A percentile compares a stretch with the other conserved stretches of the same genome.
These are phyloP conservation scores for Yoshiicerus persimilis DNA, from an alignment of 1,140 invertebrate species.

Conservation along the genomic window DNA sequence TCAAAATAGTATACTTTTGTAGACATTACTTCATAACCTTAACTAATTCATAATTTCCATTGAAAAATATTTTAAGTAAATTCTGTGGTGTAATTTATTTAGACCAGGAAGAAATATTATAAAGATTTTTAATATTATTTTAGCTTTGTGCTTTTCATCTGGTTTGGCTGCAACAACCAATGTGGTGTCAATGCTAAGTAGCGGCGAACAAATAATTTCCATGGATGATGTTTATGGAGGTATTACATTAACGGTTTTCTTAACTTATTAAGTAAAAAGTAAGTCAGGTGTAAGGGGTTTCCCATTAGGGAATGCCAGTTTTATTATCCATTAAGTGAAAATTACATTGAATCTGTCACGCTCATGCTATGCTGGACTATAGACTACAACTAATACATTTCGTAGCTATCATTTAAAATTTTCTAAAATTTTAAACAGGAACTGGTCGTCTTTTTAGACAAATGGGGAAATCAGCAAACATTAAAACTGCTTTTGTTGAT, in stretches of 20 bases:
- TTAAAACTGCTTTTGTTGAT: conserved; percentile 81
- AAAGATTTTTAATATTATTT: not conserved
- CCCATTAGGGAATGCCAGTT: no score
- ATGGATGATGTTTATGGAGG: conserved; percentile 94
- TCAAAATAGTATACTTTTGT: not conserved
- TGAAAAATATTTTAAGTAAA: no score
- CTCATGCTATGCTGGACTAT: no score
- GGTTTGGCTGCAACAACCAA: conserved; percentile 83
- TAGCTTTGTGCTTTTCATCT: conserved; percentile 57
- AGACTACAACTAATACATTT: no score
- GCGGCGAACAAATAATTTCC: conserved; percentile 87
- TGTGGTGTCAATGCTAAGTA: conserved; percentile 70
- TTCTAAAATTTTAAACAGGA: conserved; percentile 54
- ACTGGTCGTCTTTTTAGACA: conserved; percentile 68
- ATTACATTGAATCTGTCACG: no score
- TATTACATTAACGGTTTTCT: not conserved
- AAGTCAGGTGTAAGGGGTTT: no score
- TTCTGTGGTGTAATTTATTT: not conserved
- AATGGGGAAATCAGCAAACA: conserved; percentile 58
- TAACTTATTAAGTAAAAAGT: no score
- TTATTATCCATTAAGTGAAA: no score
- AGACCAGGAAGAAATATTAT: not conserved
- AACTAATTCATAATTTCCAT: no score
- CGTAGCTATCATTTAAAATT: no score
- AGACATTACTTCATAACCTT: no score